Evolutionary conservation across 2,113 vertebrate species (phyloP).

Genomic region (Solea senegalensis): DNA sequence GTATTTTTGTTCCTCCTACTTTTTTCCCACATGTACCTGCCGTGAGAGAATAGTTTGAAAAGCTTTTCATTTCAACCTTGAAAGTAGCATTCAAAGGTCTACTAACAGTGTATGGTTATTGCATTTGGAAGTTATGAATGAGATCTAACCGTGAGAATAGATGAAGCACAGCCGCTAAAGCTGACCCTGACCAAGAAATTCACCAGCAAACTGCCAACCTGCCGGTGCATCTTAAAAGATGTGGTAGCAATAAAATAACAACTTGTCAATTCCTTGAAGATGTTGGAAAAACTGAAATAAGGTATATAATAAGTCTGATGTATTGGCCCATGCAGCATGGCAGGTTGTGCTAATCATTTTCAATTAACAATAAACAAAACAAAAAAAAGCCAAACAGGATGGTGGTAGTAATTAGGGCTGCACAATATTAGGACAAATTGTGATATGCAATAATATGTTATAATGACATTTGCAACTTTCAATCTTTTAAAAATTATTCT

Average conservation of each 20-base stretch:
- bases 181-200: conserved; percentile 23
- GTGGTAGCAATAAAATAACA: not conserved
- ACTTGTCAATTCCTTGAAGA: conserved; percentile 12
- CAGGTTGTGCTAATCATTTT: conserved; percentile 13
- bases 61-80: not conserved
- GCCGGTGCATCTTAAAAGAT: not conserved
- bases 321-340: conserved; percentile 2
- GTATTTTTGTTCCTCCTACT: not conserved
- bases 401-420: no score
- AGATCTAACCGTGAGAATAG: conserved; percentile 20
- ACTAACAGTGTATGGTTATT: not conserved
- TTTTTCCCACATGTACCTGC: not conserved
- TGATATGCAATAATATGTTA: no score
- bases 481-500: no score
- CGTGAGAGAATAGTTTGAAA: not conserved
- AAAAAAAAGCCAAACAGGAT: no score
- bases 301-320: not conserved
- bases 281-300: conserved; percentile 5
- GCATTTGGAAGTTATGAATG: not conserved
- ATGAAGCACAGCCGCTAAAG: conserved; percentile 11
- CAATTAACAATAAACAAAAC: no score
- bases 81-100: not conserved
- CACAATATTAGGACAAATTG: no score
- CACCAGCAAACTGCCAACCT: not conserved
- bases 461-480: no score